Base-by-base conservation (phyloP, 2,797 vertebrate species). In the Chaetophractus vellerosus region DNA sequence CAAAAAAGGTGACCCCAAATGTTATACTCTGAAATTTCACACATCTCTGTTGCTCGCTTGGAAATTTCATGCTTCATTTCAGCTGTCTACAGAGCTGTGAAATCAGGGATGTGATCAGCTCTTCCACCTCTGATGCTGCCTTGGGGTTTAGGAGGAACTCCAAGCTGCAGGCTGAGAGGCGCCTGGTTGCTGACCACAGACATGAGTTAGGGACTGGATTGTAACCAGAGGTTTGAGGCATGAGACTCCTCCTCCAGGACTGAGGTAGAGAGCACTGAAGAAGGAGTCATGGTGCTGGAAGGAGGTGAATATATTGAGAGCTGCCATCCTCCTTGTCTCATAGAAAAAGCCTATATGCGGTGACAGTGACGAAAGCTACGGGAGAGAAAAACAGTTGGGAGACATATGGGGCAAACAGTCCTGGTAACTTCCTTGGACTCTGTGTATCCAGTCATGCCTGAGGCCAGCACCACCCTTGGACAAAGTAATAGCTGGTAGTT, bases 321-420 rank as follows among this genome's bases (percentile, higher is more conserved):
- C 59, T 90, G 23, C 15, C 63, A 6, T 55, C 6, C 19, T 38
- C 21, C 52, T 88, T 76, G 55, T 71, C 75, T 90, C 50, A 23
- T n/a, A 4, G 55, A 26, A 78, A 87, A 83, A 90, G 36, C 57
- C 31, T 68, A 28, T 83, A 15, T 91, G 5, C 6, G 21, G n/a
- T 87, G 63, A 52, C 16, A 36, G 3, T 61, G 50, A 78, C 36
- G 68, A 61, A 95, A 45, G 26, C n/a, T 48, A 18, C 31, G 75
- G n/a, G n/a, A 31, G 66, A 84, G 72, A 52, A 90, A 45, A 86
- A 55, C 31, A 79, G 24, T 59, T 33, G 87, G 90, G 21, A 84
- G 75, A 74, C 8, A 74, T 45, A 59, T 4, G 16, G 61, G 36
- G 9, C 79, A 66, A 3, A 71, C 10, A 82, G 12, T 41, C 75